Base-by-base conservation (phyloP, 1,140 invertebrate species). In the Latrodectus geometricus region DNA sequence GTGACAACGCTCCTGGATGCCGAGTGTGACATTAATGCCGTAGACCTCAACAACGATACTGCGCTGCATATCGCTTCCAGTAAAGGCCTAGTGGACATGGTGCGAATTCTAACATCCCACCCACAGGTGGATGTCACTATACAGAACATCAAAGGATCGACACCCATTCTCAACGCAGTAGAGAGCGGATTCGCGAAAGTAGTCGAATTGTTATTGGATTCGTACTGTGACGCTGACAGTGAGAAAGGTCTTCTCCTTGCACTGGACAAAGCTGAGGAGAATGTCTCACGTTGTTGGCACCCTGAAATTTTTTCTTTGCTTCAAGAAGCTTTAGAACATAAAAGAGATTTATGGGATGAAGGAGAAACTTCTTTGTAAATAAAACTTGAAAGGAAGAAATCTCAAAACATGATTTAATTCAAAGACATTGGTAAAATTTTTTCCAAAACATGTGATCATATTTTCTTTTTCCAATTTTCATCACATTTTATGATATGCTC, bases 11-110 rank as follows among this genome's bases (percentile, higher is more conserved):
- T 89, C 14, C 14, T 89, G 11, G 78, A 87, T 9, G 21, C 35
- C 3, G 72, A 84, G 17, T 88, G 88, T 68, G 77, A 89, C 14
- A 87, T 89, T 11, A 89, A 90, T 87, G 84, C 73, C 9, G 70
- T 50, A 15, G 90, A 91, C 73, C 66, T 89, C n/a, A 89, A 89
- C 49, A 89, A 89, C n/a, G 89, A 89, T 73, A 89, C 89, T 17
- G 89, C 90, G 9, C 87, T 91, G 15, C 84, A 90, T 65, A 88
- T 90, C 81, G 90, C 90, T 9, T 76, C 90, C 14, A 88, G 89
- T 56, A 89, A 89, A 75, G 90, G 90, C 11, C 66, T 90, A 73
- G 73, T 70, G 21, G 89, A 89, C 61, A 89, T 91, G 70, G 89
- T 90, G 9, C 61, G 87, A 35, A 77, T 89, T n/a, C 87, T 90